Base-by-base conservation (phyloP, 2,797 vertebrate species). In the Catamblyrhynchus diadema region DNA sequence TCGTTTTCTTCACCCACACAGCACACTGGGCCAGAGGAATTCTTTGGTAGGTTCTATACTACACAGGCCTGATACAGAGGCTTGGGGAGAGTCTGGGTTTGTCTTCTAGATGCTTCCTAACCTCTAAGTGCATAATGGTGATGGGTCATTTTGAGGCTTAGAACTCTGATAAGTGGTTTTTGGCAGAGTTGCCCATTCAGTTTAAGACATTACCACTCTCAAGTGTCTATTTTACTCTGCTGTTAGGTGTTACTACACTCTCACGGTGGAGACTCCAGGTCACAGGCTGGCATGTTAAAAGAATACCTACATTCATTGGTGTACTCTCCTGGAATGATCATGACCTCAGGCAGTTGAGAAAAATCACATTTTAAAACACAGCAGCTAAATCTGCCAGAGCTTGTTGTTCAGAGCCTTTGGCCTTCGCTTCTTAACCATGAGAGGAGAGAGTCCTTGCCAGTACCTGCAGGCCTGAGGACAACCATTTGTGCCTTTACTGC, bases 1-100 rank as follows among this genome's bases (percentile, higher is more conserved):
- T 53, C 0, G 96, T 96, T 96, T 84, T 42, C 78, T 64, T 85
- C 87, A 92, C 94, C 95, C 79, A 94, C 91, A 0, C 53, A 33
- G 89, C 42, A 45, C 15, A 3, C 37, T 4, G 35, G 48, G 86
- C 41, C 1, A 1, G 53, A 82, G 42, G 33, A 92, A 56, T 53
- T 70, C 33, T 79, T 71, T 71, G 60, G 74, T 37, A 80, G 57
- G 45, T 47, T 77, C 28, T 21, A 50, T 70, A 47, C 39, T 66
- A 56, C 30, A 4, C 23, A 41, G 56, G 35, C 56, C 64, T 48
- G 61, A 48, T 24, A 16, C 1, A 11, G 45, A 81, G 13, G 5
- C 56, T 37, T 77, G 35, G 53, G 23, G 10, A 74, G 54, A 57
- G 33, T 17, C 71, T 85, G 45, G 45, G 3, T 80, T 88, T 92